Conservation (phyloP, 2,888 invertebrate species). For the Caenorhabditis virilis region DNA sequence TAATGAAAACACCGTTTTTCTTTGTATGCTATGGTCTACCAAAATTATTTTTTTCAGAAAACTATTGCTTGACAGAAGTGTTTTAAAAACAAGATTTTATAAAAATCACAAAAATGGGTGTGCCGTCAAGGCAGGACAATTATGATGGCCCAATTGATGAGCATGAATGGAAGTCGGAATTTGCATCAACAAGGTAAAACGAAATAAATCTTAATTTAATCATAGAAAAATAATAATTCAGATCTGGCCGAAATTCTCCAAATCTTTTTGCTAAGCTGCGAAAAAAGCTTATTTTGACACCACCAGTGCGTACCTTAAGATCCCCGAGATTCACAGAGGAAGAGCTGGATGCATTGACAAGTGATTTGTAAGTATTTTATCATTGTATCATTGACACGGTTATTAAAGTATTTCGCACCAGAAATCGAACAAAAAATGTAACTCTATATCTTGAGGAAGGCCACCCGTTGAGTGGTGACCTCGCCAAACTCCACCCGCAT, state of each 20-base stretch:
- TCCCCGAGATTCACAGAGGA: constrained; percentile 32
- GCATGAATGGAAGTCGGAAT: constrained; percentile 29
- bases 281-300: constrained; percentile 16
- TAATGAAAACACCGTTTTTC: too few species aligned
- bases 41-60: too few species aligned
- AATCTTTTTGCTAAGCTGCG: constrained; percentile 29
- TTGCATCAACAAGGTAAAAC: constrained; percentile 11
- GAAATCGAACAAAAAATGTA: too few species aligned
- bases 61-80: too few species aligned
- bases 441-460: too few species aligned
- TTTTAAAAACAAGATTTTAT: too few species aligned
- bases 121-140: neutral
- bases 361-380: constrained; percentile 20
- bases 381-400: neutral
- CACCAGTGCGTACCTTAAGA: constrained; percentile 26
- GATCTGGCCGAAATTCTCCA: constrained; percentile 24
- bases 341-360: constrained; percentile 29
- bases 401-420: too few species aligned
- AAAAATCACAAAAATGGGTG: constrained; percentile 1
- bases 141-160: constrained; percentile 4
- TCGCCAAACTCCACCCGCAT: neutral
- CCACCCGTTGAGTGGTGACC: constrained; percentile 9
- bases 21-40: too few species aligned
- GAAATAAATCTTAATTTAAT: neutral
- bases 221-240: neutral